Conservation (phyloP, 2,888 invertebrate genomes). For the Corythucha ciliata region DNA sequence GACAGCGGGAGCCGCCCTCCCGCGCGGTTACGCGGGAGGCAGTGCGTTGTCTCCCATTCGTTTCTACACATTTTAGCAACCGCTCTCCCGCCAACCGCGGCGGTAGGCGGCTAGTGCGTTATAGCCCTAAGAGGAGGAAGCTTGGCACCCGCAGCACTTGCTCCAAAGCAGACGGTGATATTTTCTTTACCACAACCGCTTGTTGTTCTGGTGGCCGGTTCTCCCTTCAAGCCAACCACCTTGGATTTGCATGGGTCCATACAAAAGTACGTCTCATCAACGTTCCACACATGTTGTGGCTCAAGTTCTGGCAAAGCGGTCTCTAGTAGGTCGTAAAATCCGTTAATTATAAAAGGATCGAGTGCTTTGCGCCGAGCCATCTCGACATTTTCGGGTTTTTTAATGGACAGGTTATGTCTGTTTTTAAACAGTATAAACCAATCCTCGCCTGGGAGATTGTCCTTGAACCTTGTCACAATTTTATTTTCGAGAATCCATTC, state of each 20-base stretch:
- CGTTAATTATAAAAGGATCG: slow-evolving; percentile 36
- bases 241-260: not conserved
- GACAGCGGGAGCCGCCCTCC: too few species aligned
- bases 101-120: too few species aligned
- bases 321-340: slow-evolving; percentile 28
- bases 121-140: too few species aligned
- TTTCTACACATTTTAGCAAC: too few species aligned
- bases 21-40: too few species aligned
- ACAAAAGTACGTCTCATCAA: slow-evolving; percentile 11
- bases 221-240: slow-evolving; percentile 3
- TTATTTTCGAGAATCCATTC: slow-evolving; percentile 35
- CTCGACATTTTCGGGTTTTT: slow-evolving; percentile 40
- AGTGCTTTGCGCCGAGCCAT: slow-evolving; percentile 36
- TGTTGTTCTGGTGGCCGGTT: slow-evolving; percentile 2
- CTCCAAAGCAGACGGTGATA: slow-evolving; percentile 1
- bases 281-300: not conserved
- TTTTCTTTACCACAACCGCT: slow-evolving; percentile 15
- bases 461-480: slow-evolving; percentile 37
- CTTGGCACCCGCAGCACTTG: not conserved
- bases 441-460: slow-evolving; percentile 36
- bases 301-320: not conserved
- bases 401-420: slow-evolving; percentile 38
- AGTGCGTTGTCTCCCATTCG: too few species aligned
- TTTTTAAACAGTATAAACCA: slow-evolving; percentile 38
- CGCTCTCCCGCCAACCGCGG: too few species aligned